Base-by-base conservation (phyloP, 1,140 invertebrate genomes). In the Drosophila funebris region DNA sequence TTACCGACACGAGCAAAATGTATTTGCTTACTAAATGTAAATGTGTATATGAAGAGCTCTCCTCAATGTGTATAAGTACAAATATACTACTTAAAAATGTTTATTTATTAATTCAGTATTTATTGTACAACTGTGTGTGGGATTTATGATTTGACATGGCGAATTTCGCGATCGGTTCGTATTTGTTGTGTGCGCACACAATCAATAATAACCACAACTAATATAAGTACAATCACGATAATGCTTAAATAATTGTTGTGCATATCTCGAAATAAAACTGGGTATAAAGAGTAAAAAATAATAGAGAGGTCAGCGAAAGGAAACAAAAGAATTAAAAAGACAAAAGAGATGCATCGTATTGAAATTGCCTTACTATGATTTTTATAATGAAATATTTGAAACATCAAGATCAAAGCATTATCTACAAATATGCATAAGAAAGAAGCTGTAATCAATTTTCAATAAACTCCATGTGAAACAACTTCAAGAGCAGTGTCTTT, bases 1-100 rank as follows among this genome's bases (percentile, higher is more conserved):
- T 63, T 69, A 52, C 20, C 9, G 41, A 58, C 43, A 68, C 18
- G 33, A 41, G 64, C 64, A 60, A 68, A 41, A 41, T 20, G n/a
- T 66, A 57, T 66, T 67, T 67, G 63, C 53, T 20, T 48, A 37
- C 27, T 27, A n/a, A 57, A n/a, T n/a, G 14, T 13, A 20, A 22
- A 57, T n/a, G 11, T n/a, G 11, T 58, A 39, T 41, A 3, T 36
- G 37, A 54, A 63, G 61, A 53, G 62, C 18, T 11, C 27, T 60
- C 44, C 11, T 11, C 48, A 46, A 29, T 46, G 4, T 29, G 13
- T 27, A 29, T 5, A 48, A 27, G 24, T 48, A 36, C 33, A 36
- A 48, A 14, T 27, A 48, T 16, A n/a, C 44, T 29, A 48, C 22
- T 48, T 27, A 48, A 48, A 29, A 48, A n/a, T 57, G 41, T 33